A percentile compares a stretch with the other conserved stretches of the same genome.
Conservation (phyloP, 2,888 invertebrate genomes). For the Keiferia lycopersicella region DNA sequence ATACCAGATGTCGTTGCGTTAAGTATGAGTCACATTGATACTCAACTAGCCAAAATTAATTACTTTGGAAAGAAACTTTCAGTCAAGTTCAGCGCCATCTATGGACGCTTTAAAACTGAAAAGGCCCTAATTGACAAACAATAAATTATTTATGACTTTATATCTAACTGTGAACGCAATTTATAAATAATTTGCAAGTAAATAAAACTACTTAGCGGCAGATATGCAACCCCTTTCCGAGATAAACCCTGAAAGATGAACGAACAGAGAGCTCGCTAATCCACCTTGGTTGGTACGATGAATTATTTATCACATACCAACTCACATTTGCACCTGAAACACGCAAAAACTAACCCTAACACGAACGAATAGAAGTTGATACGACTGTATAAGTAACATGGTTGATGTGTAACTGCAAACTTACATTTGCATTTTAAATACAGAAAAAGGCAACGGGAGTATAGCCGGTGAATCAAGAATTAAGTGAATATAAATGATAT, state of each 20-base stretch:
- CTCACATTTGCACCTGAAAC: not conserved
- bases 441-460: not conserved
- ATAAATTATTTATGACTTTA: no score
- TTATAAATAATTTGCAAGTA: not conserved
- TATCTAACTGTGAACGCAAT: no score
- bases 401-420: constrained; percentile 16
- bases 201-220: constrained; percentile 38
- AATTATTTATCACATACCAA: constrained; percentile 42
- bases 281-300: constrained; percentile 41
- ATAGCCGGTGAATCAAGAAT: constrained; percentile 11
- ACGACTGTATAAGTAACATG: not conserved
- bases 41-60: no score
- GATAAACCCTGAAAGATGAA: constrained; percentile 48
- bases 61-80: no score
- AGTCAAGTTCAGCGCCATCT: no score
- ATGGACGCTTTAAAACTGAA: no score
- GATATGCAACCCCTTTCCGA: constrained; percentile 38
- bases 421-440: constrained; percentile 4
- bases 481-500: constrained; percentile 1
- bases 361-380: not conserved
- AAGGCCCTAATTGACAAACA: no score
- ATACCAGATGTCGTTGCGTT: no score
- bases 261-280: constrained; percentile 43
- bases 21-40: no score
- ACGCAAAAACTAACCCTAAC: not conserved